Base-by-base conservation (phyloP, 2,797 vertebrate genomes). In the Salmo trutta region DNA sequence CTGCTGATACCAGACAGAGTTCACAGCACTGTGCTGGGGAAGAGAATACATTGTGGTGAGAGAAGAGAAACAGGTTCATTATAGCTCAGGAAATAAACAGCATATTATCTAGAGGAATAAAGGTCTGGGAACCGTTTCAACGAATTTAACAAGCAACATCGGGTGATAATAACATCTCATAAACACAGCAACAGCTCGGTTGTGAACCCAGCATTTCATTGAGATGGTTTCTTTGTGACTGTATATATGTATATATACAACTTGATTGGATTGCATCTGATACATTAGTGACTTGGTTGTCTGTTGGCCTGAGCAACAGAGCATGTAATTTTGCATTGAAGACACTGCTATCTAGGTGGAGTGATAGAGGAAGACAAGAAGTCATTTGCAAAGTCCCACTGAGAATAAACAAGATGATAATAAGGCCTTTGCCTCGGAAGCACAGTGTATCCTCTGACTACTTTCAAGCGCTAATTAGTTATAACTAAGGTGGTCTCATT, bases 391-490 rank as follows among this genome's bases (percentile, higher is more conserved):
- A 77, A 84, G 74, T 79, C 77, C 69, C 33, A 21, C 74, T 68
- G 84, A 77, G 65, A 64, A 54, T 81, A 87, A 92, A 82, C 74
- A 80, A 79, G 78, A 83, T 72, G 36, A 75, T 87, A 85, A 84
- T 87, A 86, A 83, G 67, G 85, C 79, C 77, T 86, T 85, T 4
- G 3, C 71, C 80, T 85, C 81, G 79, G 54, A 77, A 68, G 84
- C 62, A 76, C 76, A 79, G 85, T 92, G 87, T 88, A 93, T 91
- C 94, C 90, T 90, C 74, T 82, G 87, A 90, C 81, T 94, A 90
- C 82, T 86, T 77, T 86, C 87, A 92, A 91, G 87, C 88, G 88
- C 77, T 90, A 89, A 93, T 94, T 95, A 92, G 89, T 77, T 79
- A 88, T 87, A 83, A 75, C 86, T 82, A 83, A 85, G 86, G 88